Evolutionary conservation across 2,888 invertebrate species (phyloP), one percentile per base, ranked within the genome.

Genomic region (Pollenia angustigena): DNA sequence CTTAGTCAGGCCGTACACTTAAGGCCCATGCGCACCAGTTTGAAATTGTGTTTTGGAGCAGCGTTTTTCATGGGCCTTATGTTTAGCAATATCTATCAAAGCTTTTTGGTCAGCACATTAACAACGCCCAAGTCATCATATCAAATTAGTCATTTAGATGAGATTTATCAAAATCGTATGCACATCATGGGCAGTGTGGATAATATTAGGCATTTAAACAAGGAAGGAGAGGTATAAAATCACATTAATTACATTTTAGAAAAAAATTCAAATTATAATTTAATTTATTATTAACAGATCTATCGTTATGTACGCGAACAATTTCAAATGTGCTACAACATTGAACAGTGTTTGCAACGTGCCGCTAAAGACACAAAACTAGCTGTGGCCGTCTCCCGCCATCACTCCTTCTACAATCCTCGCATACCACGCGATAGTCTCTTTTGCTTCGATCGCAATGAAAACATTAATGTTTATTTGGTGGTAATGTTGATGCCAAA

Each of bases 401-500:
- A 92, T 46, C 91, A 93, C 85, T 92, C 91, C 1, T 89, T 91
- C 64, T 92, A 92, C 76, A 93, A 92, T 88, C 91, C 92, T 0
- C 89, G 90, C 12, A 91, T 93, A 60, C 90, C 90, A 40, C 89
- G 90, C 1, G 91, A 93, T 44, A 87, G 88, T 1, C 89, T 93
- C 0, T 93, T 89, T 78, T 93, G 93, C 78, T 93, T 93, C 84
- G 90, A 92, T 83, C 90, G 91, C 0, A 90, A 90, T 7, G 91
- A 93, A 60, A 93, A 93, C 48, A 87, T 93, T 16, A 93, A 93
- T 80, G 90, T 92, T 0, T 93, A 92, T 83, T 88, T 92, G 16
- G 92, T 93, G 1, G 90, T 91, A 8, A 91, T 93, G 90, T 85
- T 93, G 74, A 88, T 92, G 87, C 91, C 92, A 8, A 92, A 91